These are phyloP conservation scores for Camptogramma bilineatum DNA, from an alignment of 2,888 invertebrate genomes.

Conservation along the genomic window DNA sequence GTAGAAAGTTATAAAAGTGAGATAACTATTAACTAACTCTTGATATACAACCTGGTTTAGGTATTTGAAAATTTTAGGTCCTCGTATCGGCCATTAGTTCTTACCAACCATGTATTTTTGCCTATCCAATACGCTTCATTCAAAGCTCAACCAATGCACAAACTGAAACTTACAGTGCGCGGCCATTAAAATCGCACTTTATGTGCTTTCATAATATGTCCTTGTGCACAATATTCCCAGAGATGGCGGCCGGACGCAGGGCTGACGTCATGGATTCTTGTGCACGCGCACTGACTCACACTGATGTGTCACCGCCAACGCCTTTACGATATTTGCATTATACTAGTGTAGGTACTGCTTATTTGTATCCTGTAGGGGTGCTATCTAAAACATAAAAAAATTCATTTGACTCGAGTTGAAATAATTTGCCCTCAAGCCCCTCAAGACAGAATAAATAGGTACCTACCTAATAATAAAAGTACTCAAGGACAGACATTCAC, in stretches of 20 bases:
- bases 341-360: not conserved
- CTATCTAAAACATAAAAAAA: too few species aligned
- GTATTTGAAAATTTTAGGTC: too few species aligned
- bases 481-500: too few species aligned
- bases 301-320: conserved; percentile 73
- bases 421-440: too few species aligned
- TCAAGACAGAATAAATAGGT: too few species aligned
- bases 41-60: too few species aligned
- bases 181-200: conserved; percentile 1
- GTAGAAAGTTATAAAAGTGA: too few species aligned
- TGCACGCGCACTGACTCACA: conserved; percentile 61
- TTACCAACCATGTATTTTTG: not conserved
- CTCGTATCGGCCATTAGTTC: too few species aligned
- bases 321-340: conserved; percentile 29
- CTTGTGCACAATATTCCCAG: conserved; percentile 4
- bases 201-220: not conserved
- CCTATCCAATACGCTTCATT: not conserved
- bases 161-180: conserved; percentile 2
- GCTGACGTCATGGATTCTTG: conserved; percentile 79
- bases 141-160: not conserved
- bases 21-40: too few species aligned
- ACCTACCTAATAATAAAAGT: too few species aligned
- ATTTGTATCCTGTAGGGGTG: conserved; percentile 43
- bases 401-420: too few species aligned
- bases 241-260: conserved; percentile 70